These are phyloP conservation scores for Campopleginae sp. DNA, from an alignment of 2,888 invertebrate genomes.

Conservation along the genomic window DNA sequence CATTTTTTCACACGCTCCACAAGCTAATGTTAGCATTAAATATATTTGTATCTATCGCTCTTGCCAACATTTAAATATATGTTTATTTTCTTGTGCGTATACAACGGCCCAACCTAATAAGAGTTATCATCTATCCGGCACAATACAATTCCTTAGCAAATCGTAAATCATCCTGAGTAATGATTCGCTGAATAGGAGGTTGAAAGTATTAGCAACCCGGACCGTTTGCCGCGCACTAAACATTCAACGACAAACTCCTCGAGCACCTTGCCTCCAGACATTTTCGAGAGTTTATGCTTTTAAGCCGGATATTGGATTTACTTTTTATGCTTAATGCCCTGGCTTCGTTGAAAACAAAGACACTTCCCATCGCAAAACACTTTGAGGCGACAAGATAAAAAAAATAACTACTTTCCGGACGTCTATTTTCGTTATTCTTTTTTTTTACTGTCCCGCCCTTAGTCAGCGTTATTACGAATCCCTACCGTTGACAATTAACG, in stretches of 20 bases:
- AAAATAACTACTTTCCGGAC: not conserved
- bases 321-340: constrained; percentile 29
- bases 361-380: not conserved
- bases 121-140: constrained; percentile 60
- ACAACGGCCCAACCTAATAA: constrained; percentile 33
- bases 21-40: constrained; percentile 42
- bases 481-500: no score
- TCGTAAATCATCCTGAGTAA: constrained; percentile 66
- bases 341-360: not conserved
- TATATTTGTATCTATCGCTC: constrained; percentile 33
- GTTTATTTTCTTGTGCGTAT: constrained; percentile 4
- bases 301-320: constrained; percentile 43
- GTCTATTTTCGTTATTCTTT: not conserved
- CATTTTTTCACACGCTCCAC: constrained; percentile 50
- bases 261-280: constrained; percentile 27
- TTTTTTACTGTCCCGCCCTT: not conserved
- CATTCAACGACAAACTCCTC: constrained; percentile 59
- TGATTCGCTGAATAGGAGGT: constrained; percentile 57
- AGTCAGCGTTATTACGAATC: not conserved
- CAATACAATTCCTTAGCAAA: constrained; percentile 59
- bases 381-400: not conserved
- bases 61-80: constrained; percentile 2
- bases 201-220: constrained; percentile 55
- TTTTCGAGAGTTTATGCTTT: constrained; percentile 39
- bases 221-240: constrained; percentile 41